Evolutionary conservation across 2,113 vertebrate species (phyloP), one percentile per base, ranked within the genome.

Genomic region (Nesoenas mayeri): DNA sequence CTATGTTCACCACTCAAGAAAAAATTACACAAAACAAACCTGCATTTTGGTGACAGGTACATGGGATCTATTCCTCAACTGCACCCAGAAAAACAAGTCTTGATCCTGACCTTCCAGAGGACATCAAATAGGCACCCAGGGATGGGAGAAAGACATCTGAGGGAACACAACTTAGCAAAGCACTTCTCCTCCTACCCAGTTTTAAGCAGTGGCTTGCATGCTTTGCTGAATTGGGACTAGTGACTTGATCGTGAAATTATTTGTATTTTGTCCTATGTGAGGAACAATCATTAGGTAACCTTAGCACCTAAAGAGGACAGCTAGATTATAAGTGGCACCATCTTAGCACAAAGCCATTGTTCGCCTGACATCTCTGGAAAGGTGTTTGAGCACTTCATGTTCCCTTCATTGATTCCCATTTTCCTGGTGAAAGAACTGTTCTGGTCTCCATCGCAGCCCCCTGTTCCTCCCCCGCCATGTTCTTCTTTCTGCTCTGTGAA

Each of bases 401-500:
- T 94, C 93, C 32, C 47, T 92, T 57, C 62, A 57, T 70, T 82
- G 57, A 81, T 69, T 88, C 62, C 4, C 4, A 6, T 91, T 88
- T 80, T 80, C 21, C 66, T 26, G 6, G 29, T 67, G 67, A 89
- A 50, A 84, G 54, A 42, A 48, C n/a, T 53, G 12, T 82, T 94
- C 57, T 54, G 58, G 58, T 69, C 69, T 67, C 62, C 60, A n/a
- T 74, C 50, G 31, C n/a, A 56, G 14, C 9, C n/a, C 47, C 31
- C 36, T 17, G 9, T 70, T 88, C 56, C 60, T 26, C 16, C 48
- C 44, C 34, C 1, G 0, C 56, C 61, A 79, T 28, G 1, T 90
- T 89, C 86, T 95, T 87, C 79, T 92, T 91, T 88, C 74, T 72
- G 61, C 34, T 67, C 71, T 42, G n/a, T 32, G 65, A 54, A 92